A percentile compares a stretch with the other conserved stretches of the same genome.
Conservation (phyloP, 2,113 vertebrate genomes). For the Halcyon malimbica region DNA sequence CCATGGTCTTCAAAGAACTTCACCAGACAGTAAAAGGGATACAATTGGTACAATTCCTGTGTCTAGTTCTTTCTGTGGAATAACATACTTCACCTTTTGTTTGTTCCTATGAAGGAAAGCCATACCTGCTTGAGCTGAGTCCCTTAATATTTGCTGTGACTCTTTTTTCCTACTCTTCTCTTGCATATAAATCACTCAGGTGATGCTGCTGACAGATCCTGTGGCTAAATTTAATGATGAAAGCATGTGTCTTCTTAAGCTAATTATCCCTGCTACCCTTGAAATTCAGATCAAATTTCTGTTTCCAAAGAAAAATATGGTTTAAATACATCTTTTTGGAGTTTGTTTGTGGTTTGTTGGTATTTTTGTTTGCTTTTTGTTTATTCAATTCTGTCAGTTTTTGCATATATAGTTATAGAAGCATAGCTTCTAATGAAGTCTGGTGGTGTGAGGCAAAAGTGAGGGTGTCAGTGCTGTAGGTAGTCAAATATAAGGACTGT, state of each 20-base stretch:
- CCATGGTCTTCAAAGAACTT: not conserved
- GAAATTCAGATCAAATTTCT: constrained; percentile 22
- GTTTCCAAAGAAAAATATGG: not conserved
- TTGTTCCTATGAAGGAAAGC: not conserved
- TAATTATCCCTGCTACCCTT: constrained; percentile 26
- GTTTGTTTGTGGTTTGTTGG: too few species aligned
- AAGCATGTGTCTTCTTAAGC: not conserved
- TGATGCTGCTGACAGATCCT: constrained; percentile 4
- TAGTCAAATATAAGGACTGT: not conserved
- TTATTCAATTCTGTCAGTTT: not conserved
- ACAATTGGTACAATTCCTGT: not conserved
- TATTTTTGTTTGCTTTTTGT: not conserved
- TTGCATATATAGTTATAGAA: not conserved
- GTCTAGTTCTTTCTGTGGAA: not conserved
- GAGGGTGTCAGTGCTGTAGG: not conserved
- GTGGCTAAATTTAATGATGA: constrained; percentile 13
- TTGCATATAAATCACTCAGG: constrained; percentile 4
- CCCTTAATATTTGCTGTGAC: not conserved
- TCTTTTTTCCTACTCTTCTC: not conserved
- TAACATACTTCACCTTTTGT: rapidly evolving
- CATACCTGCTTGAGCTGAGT: not conserved
- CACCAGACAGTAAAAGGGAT: rapidly evolving
- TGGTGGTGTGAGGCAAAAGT: not conserved
- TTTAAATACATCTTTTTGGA: rapidly evolving
- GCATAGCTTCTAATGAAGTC: not conserved